Evolutionary conservation across 2,797 vertebrate genomes (phyloP), one percentile per base, ranked within the genome.

Genomic region (Chloroceryle amazona): DNA sequence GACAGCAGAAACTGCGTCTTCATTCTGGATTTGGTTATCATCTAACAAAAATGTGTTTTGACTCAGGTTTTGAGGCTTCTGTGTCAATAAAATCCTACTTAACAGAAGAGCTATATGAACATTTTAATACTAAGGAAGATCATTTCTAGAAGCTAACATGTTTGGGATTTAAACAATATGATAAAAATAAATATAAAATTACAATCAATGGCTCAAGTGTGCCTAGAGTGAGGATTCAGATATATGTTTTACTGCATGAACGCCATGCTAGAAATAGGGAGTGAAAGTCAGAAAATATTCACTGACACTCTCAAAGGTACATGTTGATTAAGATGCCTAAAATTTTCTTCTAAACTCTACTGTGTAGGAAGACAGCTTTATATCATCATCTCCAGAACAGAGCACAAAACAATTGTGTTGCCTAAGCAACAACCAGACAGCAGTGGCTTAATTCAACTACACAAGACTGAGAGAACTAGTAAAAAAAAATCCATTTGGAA

Each of bases 21-120:
- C 0, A 0, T 2, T 52, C 70, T 20, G 2, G 3, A 9, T 20
- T 44, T 31, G 26, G 7, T 67, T 58, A 47, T 17, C 39, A 17
- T 5, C 35, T 18, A 65, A 29, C 39, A 46, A 31, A 84, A 70
- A 11, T 1, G 2, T 21, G 11, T 25, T 47, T 67, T 51, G 11
- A 20, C 42, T 55, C 8, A 8, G 37, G 16, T 57, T 57, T 35
- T 41, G 25, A 73, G 39, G 26, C 7, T 60, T 6, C 61, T 23
- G 5, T 14, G 23, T 52, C 39, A 28, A 22, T 57, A 19, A 35
- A 63, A 47, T 26, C 7, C 26, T 63, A 63, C 35, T 4, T 4
- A 76, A n/a, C 22, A n/a, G 22, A 42, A 51, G 18, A 47, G 21
- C 14, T 31, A 62, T 29, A 7, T 51, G 49, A 20, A 49, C 15